Conservation (phyloP, 2,888 invertebrate species). For the Apotomis capreana region DNA sequence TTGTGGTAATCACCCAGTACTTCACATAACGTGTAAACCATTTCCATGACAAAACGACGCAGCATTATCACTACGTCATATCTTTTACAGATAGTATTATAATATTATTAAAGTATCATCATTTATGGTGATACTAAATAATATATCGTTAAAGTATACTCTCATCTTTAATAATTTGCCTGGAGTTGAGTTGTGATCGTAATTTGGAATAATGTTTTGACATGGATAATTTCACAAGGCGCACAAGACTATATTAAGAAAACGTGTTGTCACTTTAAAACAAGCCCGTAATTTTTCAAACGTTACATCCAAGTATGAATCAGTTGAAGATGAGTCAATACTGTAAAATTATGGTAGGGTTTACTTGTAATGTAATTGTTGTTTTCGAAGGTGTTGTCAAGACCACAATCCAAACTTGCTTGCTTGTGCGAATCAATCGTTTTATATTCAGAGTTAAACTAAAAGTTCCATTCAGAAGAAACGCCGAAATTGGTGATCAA, state of each 20-base stretch:
- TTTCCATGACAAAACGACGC: slow-evolving; percentile 40
- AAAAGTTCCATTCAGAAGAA: too few relatives aligned
- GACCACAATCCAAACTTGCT: too few relatives aligned
- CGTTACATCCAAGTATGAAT: background rate
- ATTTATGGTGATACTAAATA: slow-evolving; percentile 6
- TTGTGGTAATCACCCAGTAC: slow-evolving; percentile 39
- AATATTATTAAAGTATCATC: slow-evolving; percentile 21
- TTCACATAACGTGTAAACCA: slow-evolving; percentile 35
- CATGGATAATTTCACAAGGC: background rate
- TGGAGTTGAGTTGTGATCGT: slow-evolving; percentile 2
- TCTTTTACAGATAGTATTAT: slow-evolving; percentile 31
- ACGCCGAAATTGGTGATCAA: too few relatives aligned
- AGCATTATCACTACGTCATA: slow-evolving; percentile 32
- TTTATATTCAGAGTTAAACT: too few relatives aligned
- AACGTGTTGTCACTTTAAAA: background rate
- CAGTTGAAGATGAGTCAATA: too few relatives aligned
- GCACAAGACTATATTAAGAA: background rate
- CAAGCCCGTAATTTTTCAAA: background rate
- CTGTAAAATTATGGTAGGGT: too few relatives aligned
- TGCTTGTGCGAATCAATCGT: too few relatives aligned
- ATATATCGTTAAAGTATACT: slow-evolving; percentile 1
- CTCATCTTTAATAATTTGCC: background rate
- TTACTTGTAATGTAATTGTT: too few relatives aligned
- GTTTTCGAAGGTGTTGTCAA: too few relatives aligned
- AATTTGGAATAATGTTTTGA: slow-evolving; percentile 14